Base-by-base conservation (phyloP, 2,113 vertebrate genomes). In the Leucosticte australis region DNA sequence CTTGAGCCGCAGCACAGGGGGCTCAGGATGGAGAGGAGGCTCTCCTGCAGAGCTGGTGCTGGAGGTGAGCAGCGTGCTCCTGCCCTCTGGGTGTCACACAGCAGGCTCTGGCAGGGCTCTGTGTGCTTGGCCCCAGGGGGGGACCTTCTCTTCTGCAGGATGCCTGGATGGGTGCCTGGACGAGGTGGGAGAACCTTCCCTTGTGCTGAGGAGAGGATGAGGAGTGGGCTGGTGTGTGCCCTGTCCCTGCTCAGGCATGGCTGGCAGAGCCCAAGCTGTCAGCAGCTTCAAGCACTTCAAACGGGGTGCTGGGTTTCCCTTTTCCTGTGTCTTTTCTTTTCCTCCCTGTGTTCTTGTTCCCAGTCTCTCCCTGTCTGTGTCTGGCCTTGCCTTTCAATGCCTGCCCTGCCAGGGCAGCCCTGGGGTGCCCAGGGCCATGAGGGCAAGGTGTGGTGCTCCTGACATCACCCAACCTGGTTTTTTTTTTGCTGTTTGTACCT, bases 1-100 rank as follows among this genome's bases (percentile, higher is more conserved):
- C 23, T 9, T 27, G 17, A 27, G 7, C 12, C 1, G 0, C 33
- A 5, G 12, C 18, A 4, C 4, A 23, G 22, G 6, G 44, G 28
- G 33, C 31, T 46, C 57, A 27, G 7, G 31, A 46, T 33, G 18
- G 57, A 63, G 13, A 33, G 68, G 47, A 27, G 68, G 11, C 5
- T 14, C 22, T 55, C 22, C 12, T 16, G 5, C 3, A 4, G 8
- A 11, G 28, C 47, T 16, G 22, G 2, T 33, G 41, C 27, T 64
- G 11, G 2, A 33, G 33, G 28, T 33, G 69, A 22, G 30, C 3
- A 9, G 1, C 0, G 35, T 60, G 30, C 57, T 37, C 17, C 39
- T 73, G 57, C 68, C 21, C 57, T 12, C 26, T 31, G 31, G 8
- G 3, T 8, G 31, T 13, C 37, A 6, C 4, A 1, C 0, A 1